Percentiles rank a stretch among this genome's conserved stretches.
Conservation (phyloP, 1,140 invertebrate species). For the Brachionus angularis region DNA sequence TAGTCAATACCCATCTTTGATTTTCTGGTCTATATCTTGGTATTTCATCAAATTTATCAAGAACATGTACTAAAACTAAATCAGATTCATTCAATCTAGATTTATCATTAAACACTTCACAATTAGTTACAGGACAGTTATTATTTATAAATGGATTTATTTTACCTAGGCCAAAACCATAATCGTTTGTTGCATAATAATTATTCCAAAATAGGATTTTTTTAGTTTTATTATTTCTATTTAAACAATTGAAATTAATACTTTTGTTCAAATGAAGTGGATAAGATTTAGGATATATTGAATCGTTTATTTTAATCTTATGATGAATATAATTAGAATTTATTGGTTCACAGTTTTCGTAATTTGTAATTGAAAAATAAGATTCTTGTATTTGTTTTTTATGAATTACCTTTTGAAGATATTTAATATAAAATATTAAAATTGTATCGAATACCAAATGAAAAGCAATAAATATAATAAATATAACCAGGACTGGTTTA, state of each 20-base stretch:
- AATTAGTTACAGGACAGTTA: slow-evolving; percentile 10
- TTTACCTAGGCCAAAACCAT: background rate
- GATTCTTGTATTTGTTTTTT: too few relatives aligned
- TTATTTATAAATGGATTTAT: background rate
- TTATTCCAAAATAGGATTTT: slow-evolving; percentile 30
- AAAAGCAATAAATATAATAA: too few relatives aligned
- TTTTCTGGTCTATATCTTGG: background rate
- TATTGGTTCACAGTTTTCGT: too few relatives aligned
- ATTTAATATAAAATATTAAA: too few relatives aligned
- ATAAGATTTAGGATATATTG: background rate
- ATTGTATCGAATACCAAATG: too few relatives aligned
- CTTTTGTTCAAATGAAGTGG: slow-evolving; percentile 4
- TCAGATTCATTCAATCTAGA: slow-evolving; percentile 11
- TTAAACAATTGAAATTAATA: slow-evolving; percentile 35
- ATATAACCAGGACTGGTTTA: too few relatives aligned
- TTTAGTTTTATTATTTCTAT: background rate
- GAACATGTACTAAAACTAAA: background rate
- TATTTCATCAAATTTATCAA: background rate
- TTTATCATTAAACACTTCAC: slow-evolving; percentile 5
- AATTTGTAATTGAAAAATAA: too few relatives aligned
- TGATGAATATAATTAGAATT: too few relatives aligned
- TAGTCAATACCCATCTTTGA: slow-evolving; percentile 13
- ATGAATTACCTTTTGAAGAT: too few relatives aligned
- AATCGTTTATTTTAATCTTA: background rate
- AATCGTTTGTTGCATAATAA: background rate